Conservation (phyloP, 2,113 vertebrate genomes). For the Hassar affinis region DNA sequence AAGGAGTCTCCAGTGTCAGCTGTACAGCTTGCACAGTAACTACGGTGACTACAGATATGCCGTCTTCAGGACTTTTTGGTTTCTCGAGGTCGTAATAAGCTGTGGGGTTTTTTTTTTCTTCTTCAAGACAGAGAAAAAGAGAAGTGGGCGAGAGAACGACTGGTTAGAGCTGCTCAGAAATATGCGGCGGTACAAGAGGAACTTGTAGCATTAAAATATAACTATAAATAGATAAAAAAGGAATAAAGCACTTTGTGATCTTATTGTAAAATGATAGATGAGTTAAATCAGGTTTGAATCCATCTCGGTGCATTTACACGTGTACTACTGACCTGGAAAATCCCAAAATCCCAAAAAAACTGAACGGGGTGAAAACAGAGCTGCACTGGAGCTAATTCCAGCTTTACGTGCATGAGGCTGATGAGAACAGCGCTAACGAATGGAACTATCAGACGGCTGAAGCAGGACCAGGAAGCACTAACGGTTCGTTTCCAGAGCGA, state of each 20-base stretch:
- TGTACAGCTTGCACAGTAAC: too few species aligned
- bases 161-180: too few species aligned
- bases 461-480: neutral
- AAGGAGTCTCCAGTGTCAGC: too few species aligned
- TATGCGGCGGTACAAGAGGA: too few species aligned
- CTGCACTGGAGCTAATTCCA: neutral
- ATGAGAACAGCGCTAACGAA: neutral
- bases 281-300: neutral
- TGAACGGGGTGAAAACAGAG: neutral
- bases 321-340: neutral
- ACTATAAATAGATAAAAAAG: too few species aligned
- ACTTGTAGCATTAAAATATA: too few species aligned
- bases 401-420: neutral
- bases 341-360: neutral
- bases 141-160: too few species aligned
- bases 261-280: neutral
- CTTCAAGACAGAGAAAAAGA: too few species aligned
- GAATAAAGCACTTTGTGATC: neutral
- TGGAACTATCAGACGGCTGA: neutral
- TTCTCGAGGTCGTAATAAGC: too few species aligned
- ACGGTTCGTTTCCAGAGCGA: neutral
- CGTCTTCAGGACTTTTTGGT: too few species aligned
- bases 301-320: neutral
- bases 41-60: too few species aligned
- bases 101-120: too few species aligned